These are phyloP conservation scores for Chelidonichthys spinosus DNA, from an alignment of 2,797 vertebrate genomes.

Conservation along the genomic window DNA sequence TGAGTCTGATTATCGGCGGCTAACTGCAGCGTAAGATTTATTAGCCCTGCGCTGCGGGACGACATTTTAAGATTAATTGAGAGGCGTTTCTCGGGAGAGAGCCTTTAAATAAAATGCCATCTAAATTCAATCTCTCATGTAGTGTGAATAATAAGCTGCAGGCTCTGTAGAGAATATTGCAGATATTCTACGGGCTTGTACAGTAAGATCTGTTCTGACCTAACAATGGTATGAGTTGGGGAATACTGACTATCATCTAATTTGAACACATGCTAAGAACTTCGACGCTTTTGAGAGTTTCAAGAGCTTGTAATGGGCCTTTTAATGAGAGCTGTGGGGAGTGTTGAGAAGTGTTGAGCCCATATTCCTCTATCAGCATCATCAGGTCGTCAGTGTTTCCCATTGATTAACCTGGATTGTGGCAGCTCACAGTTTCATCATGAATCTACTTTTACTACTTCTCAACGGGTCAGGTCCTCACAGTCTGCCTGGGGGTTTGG, in stretches of 20 bases:
- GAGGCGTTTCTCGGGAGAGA: slow-evolving; percentile 45
- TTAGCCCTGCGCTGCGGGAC: slow-evolving; percentile 28
- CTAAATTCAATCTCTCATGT: slow-evolving; percentile 38
- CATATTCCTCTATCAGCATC: neutral
- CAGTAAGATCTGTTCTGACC: slow-evolving; percentile 1
- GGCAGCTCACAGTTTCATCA: neutral
- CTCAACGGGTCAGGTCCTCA: neutral
- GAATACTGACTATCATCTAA: slow-evolving; percentile 1
- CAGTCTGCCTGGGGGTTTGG: too few relatives aligned
- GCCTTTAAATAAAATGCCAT: slow-evolving; percentile 51
- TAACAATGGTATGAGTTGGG: neutral
- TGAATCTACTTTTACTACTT: neutral
- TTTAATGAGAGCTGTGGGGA: too few relatives aligned
- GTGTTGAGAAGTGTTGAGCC: too few relatives aligned
- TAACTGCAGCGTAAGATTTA: slow-evolving; percentile 56
- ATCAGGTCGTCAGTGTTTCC: neutral
- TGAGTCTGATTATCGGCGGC: slow-evolving; percentile 50
- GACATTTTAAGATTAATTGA: slow-evolving; percentile 61
- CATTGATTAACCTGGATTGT: neutral
- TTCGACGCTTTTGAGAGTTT: neutral
- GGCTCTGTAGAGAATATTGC: slow-evolving; percentile 4
- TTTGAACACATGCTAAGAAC: slow-evolving; percentile 1
- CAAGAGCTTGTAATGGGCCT: neutral
- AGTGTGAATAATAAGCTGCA: slow-evolving; percentile 29
- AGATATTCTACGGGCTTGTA: neutral